phyloP scores from a whole-genome alignment of 2,113 vertebrate species.

The Madoqua kirkii region DNA sequence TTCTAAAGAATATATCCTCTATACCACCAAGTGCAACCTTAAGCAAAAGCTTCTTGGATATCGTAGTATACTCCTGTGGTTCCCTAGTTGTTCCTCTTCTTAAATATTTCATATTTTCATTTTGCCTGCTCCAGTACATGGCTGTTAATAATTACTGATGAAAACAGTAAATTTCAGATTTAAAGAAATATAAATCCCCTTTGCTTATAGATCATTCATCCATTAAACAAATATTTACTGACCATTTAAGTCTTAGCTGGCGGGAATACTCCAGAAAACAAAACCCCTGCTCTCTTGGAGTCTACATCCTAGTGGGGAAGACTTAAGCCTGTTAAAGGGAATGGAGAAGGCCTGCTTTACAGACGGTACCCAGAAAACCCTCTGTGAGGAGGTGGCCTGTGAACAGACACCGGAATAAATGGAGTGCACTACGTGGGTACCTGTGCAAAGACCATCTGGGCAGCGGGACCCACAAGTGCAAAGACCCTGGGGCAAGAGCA shows the following conservation, averaged over 20 bases:
- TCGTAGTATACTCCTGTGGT: neutral
- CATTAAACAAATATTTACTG: conserved; percentile 3
- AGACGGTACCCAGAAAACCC: neutral
- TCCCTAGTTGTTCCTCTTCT: neutral
- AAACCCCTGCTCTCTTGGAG: neutral
- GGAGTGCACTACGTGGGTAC: neutral
- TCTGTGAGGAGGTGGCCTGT: neutral
- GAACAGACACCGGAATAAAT: neutral
- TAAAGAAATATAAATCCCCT: neutral
- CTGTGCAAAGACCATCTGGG: neutral
- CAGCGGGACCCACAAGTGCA: neutral
- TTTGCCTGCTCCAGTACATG: neutral
- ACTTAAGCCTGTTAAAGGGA: neutral
- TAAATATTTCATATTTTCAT: neutral
- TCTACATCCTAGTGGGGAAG: neutral
- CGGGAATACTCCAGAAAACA: neutral
- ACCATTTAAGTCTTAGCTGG: neutral
- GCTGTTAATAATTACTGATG: neutral
- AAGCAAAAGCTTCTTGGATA: neutral
- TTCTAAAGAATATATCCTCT: neutral
- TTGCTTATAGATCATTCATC: conserved; percentile 1
- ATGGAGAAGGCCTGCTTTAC: neutral
- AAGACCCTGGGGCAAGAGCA: neutral
- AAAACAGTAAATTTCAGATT: neutral
- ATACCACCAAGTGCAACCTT: neutral